A percentile compares a stretch with the other conserved stretches of the same genome.
Evolutionary conservation across 2,113 vertebrate genomes (phyloP).

Genomic region (Microtus oregoni): DNA sequence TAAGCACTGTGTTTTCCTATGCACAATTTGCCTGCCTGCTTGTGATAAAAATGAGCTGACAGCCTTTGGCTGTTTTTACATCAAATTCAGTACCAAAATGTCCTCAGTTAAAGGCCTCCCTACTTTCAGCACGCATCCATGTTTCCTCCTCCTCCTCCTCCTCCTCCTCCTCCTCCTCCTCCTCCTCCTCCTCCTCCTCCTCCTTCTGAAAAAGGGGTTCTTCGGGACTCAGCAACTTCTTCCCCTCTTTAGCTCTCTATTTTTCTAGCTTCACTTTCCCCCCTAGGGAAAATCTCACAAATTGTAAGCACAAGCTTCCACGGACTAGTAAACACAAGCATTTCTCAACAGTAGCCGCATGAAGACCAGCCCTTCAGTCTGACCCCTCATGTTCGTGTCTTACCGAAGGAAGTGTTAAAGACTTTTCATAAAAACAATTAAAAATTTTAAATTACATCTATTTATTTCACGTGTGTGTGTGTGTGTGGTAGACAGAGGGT

Average conservation of each 20-base stretch:
- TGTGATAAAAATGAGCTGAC: constrained; percentile 76
- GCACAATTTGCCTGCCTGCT: constrained; percentile 69
- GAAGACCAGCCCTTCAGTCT: neutral
- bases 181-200: too few relatives aligned
- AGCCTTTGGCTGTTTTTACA: constrained; percentile 73
- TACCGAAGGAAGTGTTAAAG: neutral
- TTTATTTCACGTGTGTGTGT: neutral
- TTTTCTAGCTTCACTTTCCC: neutral
- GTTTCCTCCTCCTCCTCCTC: neutral
- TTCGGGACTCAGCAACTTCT: constrained; percentile 52
- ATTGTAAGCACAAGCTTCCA: neutral
- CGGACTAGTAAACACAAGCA: neutral
- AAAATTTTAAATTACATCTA: neutral
- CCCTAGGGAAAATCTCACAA: neutral
- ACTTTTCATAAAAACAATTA: neutral
- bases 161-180: too few relatives aligned
- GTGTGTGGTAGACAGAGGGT: neutral
- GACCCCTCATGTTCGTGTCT: neutral
- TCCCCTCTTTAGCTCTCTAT: neutral
- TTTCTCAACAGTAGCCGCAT: neutral
- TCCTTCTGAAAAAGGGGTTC: neutral
- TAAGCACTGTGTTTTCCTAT: constrained; percentile 55
- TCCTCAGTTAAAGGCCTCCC: constrained; percentile 59
- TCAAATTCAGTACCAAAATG: constrained; percentile 68
- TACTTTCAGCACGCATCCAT: neutral